Evolutionary conservation across 1,140 invertebrate species (phyloP).

Genomic region (Archivesica marissinica): DNA sequence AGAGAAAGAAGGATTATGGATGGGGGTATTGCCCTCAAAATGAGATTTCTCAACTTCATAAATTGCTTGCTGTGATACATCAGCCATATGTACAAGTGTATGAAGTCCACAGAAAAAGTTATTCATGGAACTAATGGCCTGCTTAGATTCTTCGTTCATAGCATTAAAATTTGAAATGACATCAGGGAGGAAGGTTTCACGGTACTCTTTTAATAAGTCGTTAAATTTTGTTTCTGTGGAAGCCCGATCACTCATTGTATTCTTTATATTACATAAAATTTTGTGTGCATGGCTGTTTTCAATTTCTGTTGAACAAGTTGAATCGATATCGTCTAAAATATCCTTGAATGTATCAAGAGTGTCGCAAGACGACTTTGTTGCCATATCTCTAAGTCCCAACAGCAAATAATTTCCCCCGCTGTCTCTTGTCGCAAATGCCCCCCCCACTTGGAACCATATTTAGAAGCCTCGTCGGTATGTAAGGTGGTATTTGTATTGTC

Average conservation of each 20-base stretch:
- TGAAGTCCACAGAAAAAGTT: constrained; percentile 44
- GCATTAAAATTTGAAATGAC: background rate
- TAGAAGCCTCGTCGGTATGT: constrained; percentile 30
- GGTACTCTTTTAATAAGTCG: constrained; percentile 22
- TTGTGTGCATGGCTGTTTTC: background rate
- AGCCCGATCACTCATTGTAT: constrained; percentile 23
- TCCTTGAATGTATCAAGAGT: constrained; percentile 27
- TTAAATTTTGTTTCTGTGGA: constrained; percentile 42
- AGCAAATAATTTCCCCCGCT: constrained; percentile 20
- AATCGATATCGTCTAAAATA: constrained; percentile 34
- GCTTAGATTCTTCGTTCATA: background rate
- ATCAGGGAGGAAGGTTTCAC: constrained; percentile 7
- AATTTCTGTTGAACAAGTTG: background rate
- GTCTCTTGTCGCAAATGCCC: constrained; percentile 22
- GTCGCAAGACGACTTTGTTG: constrained; percentile 24
- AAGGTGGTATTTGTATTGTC: background rate
- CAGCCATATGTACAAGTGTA: constrained; percentile 36
- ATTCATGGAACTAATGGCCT: background rate
- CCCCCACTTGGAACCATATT: constrained; percentile 22
- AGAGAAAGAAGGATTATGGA: constrained; percentile 3
- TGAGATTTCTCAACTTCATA: constrained; percentile 13
- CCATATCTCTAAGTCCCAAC: constrained; percentile 14
- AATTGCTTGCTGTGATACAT: constrained; percentile 22
- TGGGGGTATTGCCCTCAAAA: constrained; percentile 35
- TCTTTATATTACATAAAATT: constrained; percentile 19